These are phyloP conservation scores for Sebastes steindachneri DNA, from an alignment of 2,797 vertebrate species.

Conservation along the genomic window DNA sequence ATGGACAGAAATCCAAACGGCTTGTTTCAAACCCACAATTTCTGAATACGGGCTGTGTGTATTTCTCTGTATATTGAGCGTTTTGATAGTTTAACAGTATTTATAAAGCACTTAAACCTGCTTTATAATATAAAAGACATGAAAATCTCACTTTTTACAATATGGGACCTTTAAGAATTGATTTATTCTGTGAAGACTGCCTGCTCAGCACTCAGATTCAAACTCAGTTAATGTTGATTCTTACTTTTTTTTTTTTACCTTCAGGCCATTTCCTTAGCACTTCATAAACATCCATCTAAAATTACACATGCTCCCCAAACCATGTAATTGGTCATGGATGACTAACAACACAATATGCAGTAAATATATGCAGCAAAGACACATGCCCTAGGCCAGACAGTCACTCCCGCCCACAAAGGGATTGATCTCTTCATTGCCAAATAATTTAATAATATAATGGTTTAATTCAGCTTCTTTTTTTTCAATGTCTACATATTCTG, in stretches of 20 bases:
- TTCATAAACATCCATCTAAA: not conserved
- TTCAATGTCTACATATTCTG: not conserved
- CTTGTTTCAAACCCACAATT: no score
- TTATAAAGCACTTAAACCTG: no score
- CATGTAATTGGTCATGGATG: not conserved
- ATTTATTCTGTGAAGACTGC: not conserved
- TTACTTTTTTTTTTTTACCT: not conserved
- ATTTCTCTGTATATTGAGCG: no score
- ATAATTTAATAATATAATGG: not conserved
- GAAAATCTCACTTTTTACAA: no score
- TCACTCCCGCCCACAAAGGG: not conserved
- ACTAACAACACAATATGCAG: not conserved
- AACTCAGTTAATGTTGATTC: not conserved
- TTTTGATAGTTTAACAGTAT: no score
- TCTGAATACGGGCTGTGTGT: no score
- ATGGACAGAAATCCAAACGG: no score
- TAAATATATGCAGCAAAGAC: not conserved
- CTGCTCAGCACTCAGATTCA: not conserved
- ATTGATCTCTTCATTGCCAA: not conserved
- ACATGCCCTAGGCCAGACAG: not conserved
- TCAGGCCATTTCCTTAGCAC: not conserved
- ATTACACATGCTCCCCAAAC: not conserved
- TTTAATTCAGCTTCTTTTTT: not conserved
- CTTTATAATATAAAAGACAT: no score
- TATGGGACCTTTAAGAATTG: not conserved